Evolutionary conservation across 2,797 vertebrate genomes (phyloP).

Genomic region (Channallabes apus): DNA sequence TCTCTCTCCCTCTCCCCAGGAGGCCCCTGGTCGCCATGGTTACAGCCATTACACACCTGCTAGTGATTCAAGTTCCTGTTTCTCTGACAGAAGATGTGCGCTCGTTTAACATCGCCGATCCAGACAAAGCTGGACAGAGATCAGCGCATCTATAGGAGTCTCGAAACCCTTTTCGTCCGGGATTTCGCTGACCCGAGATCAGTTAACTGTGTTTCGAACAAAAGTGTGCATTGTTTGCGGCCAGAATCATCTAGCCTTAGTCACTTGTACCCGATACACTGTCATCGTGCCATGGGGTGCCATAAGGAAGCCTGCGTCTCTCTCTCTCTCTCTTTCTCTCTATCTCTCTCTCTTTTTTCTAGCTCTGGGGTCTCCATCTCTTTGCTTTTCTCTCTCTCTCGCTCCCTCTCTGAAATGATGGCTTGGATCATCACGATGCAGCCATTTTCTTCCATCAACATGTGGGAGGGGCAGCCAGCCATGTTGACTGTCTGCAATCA

Average conservation of each 20-base stretch:
- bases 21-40: constrained; percentile 67
- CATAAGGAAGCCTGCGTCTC: constrained; percentile 13
- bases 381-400: not conserved
- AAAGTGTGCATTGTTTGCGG: not conserved
- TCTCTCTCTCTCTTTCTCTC: constrained; percentile 5
- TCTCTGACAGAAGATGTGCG: constrained; percentile 28
- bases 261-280: not conserved
- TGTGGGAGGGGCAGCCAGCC: constrained; percentile 49
- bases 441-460: constrained; percentile 56
- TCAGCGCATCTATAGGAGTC: not conserved
- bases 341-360: not conserved
- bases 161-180: not conserved
- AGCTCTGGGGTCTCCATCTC: not conserved
- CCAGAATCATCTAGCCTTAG: not conserved
- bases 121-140: constrained; percentile 9
- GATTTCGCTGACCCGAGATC: not conserved
- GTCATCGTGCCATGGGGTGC: constrained; percentile 4
- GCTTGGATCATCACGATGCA: constrained; percentile 44
- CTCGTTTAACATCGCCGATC: constrained; percentile 16
- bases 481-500: constrained; percentile 50
- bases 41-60: constrained; percentile 73
- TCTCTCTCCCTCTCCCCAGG: constrained; percentile 51
- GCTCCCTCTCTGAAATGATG: constrained; percentile 21
- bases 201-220: not conserved
- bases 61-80: constrained; percentile 61